phyloP scores from a whole-genome alignment of 1,140 invertebrate genomes.

The Pachyrhynchus sulphureomaculatus region DNA sequence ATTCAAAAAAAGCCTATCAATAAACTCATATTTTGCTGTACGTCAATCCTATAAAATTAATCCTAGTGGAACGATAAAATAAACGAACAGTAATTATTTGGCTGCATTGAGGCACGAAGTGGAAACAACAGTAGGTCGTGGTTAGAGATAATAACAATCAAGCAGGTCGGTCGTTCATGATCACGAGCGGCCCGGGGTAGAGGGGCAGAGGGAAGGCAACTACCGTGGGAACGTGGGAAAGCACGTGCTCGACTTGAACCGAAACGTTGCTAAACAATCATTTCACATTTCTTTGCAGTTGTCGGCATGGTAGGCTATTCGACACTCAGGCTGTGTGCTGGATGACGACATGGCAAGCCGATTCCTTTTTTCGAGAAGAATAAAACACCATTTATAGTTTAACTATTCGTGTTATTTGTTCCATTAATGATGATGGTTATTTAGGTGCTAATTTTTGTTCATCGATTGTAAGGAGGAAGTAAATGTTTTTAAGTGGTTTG shows the following conservation, averaged over 20 bases:
- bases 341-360: not conserved
- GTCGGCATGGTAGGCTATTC: not conserved
- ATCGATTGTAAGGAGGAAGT: too few species aligned
- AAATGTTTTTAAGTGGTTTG: too few species aligned
- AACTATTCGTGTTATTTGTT: too few species aligned
- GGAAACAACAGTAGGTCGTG: conserved; percentile 5
- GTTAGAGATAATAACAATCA: conserved; percentile 1
- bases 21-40: too few species aligned
- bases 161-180: conserved; percentile 2
- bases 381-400: too few species aligned
- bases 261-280: not conserved
- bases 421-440: too few species aligned
- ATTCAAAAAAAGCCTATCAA: too few species aligned
- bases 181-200: not conserved
- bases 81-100: too few species aligned
- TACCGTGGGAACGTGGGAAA: conserved; percentile 13
- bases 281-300: conserved; percentile 8
- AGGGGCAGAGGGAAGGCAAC: not conserved
- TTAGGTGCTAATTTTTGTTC: too few species aligned
- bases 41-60: too few species aligned
- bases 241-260: not conserved
- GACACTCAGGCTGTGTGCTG: not conserved
- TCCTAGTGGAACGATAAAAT: too few species aligned
- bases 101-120: not conserved
- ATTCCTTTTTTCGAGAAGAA: not conserved